A percentile compares a stretch with the other conserved stretches of the same genome.
Evolutionary conservation across 2,113 vertebrate species (phyloP).

Genomic region (Uria aalge): DNA sequence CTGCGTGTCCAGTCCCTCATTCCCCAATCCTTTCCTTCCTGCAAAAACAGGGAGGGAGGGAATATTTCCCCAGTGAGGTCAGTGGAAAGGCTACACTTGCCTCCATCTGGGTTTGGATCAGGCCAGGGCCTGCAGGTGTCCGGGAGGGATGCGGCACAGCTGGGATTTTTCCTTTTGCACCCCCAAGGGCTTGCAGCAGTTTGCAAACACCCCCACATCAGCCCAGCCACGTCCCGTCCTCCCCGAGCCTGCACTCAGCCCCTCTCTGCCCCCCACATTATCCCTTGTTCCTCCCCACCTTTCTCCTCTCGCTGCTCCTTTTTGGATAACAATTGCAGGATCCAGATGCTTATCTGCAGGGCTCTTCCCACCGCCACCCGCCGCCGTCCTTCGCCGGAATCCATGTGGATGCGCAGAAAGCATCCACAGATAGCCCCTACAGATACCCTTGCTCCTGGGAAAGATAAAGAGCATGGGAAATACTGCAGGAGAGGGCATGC

Average conservation of each 20-base stretch:
- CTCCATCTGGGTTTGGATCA: not conserved
- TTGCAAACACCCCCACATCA: not conserved
- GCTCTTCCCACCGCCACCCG: not conserved
- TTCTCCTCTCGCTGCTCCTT: not conserved
- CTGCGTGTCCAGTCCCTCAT: not conserved
- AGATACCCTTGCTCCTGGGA: not conserved
- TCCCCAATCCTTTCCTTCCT: slow-evolving; percentile 1
- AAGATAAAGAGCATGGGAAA: not conserved
- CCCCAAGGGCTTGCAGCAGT: not conserved
- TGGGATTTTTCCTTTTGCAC: not conserved
- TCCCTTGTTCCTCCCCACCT: not conserved
- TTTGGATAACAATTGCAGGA: slow-evolving; percentile 57
- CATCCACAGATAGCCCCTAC: not conserved
- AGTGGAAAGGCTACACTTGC: slow-evolving; percentile 1
- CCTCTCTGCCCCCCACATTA: not conserved
- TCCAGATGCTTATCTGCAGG: slow-evolving; percentile 59
- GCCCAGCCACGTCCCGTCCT: not conserved
- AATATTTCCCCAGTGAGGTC: slow-evolving; percentile 21
- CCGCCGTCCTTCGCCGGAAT: not conserved
- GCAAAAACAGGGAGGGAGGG: not conserved
- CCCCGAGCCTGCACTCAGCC: rapidly evolving
- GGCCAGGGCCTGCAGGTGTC: not conserved
- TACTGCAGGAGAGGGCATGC: not conserved
- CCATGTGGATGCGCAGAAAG: not conserved
- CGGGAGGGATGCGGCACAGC: not conserved